Evolutionary conservation across 2,113 vertebrate species (phyloP).

Genomic region (Genyomyrus donnyi): DNA sequence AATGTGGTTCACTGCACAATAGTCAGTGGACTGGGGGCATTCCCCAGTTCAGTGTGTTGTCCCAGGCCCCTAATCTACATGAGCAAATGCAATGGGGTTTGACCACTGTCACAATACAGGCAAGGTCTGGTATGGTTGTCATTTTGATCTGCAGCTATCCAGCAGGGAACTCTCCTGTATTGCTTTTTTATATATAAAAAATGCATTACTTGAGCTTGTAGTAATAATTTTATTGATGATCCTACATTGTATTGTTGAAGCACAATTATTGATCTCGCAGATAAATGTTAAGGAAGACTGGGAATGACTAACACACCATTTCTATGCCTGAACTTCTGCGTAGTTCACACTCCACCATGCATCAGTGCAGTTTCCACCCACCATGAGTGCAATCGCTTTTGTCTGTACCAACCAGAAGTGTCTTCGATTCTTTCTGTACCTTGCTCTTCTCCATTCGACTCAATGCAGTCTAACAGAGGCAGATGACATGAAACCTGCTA

Average conservation of each 20-base stretch:
- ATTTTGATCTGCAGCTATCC: slow-evolving; percentile 45
- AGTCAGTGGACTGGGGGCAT: not conserved
- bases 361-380: not conserved
- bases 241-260: slow-evolving; percentile 44
- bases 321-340: not conserved
- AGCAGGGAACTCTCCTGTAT: slow-evolving; percentile 55
- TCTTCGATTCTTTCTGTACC: not conserved
- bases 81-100: slow-evolving; percentile 50
- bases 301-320: not conserved
- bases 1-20: not conserved
- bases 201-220: slow-evolving; percentile 55
- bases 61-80: slow-evolving; percentile 49
- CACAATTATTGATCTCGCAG: slow-evolving; percentile 35
- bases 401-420: not conserved
- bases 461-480: not conserved
- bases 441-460: not conserved
- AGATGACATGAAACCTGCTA: not conserved
- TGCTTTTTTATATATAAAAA: slow-evolving; percentile 35
- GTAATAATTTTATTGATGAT: slow-evolving; percentile 64
- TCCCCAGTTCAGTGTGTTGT: not conserved
- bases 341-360: not conserved
- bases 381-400: not conserved
- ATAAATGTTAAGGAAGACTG: slow-evolving; percentile 44
- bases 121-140: slow-evolving; percentile 54
- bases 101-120: slow-evolving; percentile 55